Base-by-base conservation (phyloP, 1,140 invertebrate genomes). In the Belonocnema kinseyi region DNA sequence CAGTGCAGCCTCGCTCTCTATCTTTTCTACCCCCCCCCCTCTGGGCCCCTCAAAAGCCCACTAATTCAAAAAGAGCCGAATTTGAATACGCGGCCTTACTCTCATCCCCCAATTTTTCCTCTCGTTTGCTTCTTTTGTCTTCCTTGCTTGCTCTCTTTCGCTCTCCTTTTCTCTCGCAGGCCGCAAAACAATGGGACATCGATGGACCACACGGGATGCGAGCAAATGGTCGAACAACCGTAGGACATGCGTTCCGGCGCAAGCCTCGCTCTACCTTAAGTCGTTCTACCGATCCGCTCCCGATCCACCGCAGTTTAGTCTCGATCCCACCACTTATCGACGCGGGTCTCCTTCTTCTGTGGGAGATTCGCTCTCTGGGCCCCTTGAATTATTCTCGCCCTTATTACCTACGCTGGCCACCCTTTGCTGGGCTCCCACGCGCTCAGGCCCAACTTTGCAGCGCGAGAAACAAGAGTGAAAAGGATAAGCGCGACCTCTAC, bases 221-320 rank as follows among this genome's bases (percentile, higher is more conserved):
- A 91, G 90, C 90, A 91, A 91, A 91, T 91, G 90, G 90, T 90
- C 87, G 86, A 91, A 91, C 90, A 91, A 91, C 89, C 88, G 87
- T 82, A 84, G 86, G 89, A 91, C 90, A 91, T 91, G 90, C 88
- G 90, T 91, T 90, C 87, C 89, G 82, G 86, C 87, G 82, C 83
- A 87, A 85, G 86, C 79, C 73, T 74, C 73, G 75, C 56, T 58
- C 3, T 3, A 5, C 26, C 26, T 26, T 58, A 46, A 46, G 40
- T 21, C 56, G 75, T 21, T 56, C 73, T 46, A 82, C 77, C 77
- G 73, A 52, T 81, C 58, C 40, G 40, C 50, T 79, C 58, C 75
- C 51, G 46, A 66, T 78, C 52, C 75, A 79, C 82, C 80, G 80
- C 82, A 76, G 74, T 74, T 80, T 76, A 75, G 19, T 21, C 5